phyloP scores from a whole-genome alignment of 2,888 invertebrate genomes.

The Junonia oenone region DNA sequence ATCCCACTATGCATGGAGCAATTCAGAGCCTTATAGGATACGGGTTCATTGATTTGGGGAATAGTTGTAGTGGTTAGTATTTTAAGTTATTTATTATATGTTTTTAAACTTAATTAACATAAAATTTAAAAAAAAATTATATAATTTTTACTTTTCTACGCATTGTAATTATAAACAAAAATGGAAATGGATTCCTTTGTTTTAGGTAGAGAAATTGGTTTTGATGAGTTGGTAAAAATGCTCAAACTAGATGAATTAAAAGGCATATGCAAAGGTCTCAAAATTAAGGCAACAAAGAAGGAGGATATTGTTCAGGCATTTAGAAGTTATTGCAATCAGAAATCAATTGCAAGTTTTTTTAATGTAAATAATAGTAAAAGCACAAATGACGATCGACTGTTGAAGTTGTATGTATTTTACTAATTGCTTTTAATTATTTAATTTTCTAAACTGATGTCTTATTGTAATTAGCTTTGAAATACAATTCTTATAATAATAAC shows the following conservation, averaged over 20 bases:
- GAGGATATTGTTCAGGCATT: slow-evolving; percentile 43
- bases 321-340: slow-evolving; percentile 36
- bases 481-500: too few relatives aligned
- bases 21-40: slow-evolving; percentile 41
- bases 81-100: background rate
- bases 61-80: slow-evolving; percentile 32
- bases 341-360: slow-evolving; percentile 45
- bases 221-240: slow-evolving; percentile 43
- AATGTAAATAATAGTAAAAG: slow-evolving; percentile 32
- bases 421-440: too few relatives aligned
- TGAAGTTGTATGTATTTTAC: slow-evolving; percentile 55
- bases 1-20: slow-evolving; percentile 36
- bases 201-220: slow-evolving; percentile 33
- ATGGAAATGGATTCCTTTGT: background rate
- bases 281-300: slow-evolving; percentile 49
- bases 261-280: slow-evolving; percentile 54
- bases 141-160: too few relatives aligned
- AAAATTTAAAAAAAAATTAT: too few relatives aligned
- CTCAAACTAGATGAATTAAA: slow-evolving; percentile 50
- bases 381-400: slow-evolving; percentile 43
- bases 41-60: slow-evolving; percentile 37
- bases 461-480: too few relatives aligned
- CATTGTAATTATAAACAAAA: too few relatives aligned
- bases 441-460: too few relatives aligned
- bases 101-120: too few relatives aligned